A percentile compares a stretch with the other conserved stretches of the same genome.
phyloP scores from a whole-genome alignment of 2,797 vertebrate genomes.

The Thunnus albacares region DNA sequence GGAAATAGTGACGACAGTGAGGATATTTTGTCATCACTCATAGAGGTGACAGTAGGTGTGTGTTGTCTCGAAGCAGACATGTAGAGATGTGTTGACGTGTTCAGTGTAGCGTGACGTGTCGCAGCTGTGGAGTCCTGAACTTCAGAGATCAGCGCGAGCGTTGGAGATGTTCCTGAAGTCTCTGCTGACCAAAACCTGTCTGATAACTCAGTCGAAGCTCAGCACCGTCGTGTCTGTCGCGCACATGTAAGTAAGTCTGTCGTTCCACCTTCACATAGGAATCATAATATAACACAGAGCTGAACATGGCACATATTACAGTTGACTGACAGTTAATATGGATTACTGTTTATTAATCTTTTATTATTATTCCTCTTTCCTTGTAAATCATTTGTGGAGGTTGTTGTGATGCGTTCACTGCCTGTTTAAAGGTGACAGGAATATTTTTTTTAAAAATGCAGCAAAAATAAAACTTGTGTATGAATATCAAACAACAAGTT shows the following conservation, averaged over 20 bases:
- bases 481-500: no score
- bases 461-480: not conserved
- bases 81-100: not conserved
- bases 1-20: not conserved
- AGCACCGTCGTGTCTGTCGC: conserved; percentile 79
- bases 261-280: not conserved
- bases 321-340: no score
- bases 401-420: not conserved
- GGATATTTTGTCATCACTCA: not conserved
- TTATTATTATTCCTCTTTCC: not conserved
- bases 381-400: not conserved
- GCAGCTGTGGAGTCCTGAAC: conserved; percentile 55
- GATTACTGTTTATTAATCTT: no score
- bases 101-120: not conserved
- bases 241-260: conserved; percentile 77
- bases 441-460: not conserved
- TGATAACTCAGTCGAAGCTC: conserved; percentile 82
- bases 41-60: no score
- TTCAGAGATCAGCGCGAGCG: conserved; percentile 77
- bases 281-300: not conserved
- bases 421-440: not conserved
- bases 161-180: conserved; percentile 86
- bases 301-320: not conserved
- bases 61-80: no score
- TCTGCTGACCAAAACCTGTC: conserved; percentile 80